phyloP scores from a whole-genome alignment of 1,140 invertebrate species.

The Macrosteles quadrilineatus region DNA sequence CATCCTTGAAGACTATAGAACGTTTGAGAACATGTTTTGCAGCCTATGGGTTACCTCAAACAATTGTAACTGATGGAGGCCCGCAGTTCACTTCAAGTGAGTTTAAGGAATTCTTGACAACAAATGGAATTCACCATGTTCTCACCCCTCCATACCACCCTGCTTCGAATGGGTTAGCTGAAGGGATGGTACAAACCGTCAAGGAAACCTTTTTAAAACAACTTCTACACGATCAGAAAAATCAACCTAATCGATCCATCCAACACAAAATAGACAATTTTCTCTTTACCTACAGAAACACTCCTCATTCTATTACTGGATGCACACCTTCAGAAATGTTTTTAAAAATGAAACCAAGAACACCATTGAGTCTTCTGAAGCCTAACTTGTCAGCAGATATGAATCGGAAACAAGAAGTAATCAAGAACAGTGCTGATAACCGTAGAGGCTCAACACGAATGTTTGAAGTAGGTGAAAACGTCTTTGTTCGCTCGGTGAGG shows the following conservation, averaged over 20 bases:
- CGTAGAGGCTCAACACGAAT: neutral
- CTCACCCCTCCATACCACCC: conserved; percentile 41
- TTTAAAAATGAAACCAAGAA: neutral
- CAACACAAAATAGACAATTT: conserved; percentile 9
- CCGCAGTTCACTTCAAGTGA: conserved; percentile 37
- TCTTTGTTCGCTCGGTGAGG: neutral
- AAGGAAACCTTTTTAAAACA: conserved; percentile 33
- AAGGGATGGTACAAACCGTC: conserved; percentile 41
- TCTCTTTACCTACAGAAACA: conserved; percentile 15
- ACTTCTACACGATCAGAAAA: no score
- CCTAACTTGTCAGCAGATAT: neutral
- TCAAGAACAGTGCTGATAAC: neutral
- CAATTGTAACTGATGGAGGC: conserved; percentile 43
- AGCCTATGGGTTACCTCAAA: conserved; percentile 39
- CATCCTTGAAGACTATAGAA: neutral
- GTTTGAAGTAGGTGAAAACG: neutral
- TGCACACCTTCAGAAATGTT: conserved; percentile 1
- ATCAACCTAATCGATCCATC: neutral
- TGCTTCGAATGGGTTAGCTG: conserved; percentile 43
- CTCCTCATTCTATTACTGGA: conserved; percentile 24
- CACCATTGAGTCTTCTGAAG: neutral
- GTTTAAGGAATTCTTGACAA: conserved; percentile 39
- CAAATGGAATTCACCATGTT: conserved; percentile 38
- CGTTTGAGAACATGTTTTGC: conserved; percentile 38
- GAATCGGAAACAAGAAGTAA: neutral